Evolutionary conservation across 2,888 invertebrate species (phyloP), one percentile per base, ranked within the genome.

Genomic region (Drosophila subsilvestris): DNA sequence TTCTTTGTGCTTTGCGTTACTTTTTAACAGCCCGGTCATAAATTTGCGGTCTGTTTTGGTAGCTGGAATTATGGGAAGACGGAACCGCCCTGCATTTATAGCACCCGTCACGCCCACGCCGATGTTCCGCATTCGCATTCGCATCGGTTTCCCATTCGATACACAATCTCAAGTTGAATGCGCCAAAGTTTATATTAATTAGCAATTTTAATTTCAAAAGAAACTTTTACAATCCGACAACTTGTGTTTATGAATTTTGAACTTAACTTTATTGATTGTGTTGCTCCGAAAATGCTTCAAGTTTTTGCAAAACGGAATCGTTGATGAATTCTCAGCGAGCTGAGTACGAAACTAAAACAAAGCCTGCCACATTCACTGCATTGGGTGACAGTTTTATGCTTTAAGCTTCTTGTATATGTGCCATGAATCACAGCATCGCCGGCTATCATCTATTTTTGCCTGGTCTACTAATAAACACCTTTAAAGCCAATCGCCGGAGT

Each of bases 21-120:
- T 74, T 73, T 74, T 58, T 74, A 61, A 58, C 50, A 62, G 51
- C 62, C 44, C 22, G 55, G 55, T 44, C 68, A 75, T 74, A 75
- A 74, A 73, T 66, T 56, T 63, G 69, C 62, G 75, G 70, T 66
- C 74, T 74, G 74, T 71, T 74, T 54, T 27, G 63, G 65, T 58
- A 54, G 50, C 49, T 18, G 18, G 54, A 22, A 62, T 63, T 63
- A 55, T n/a, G 37, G 37, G n/a, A 2, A 71, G 54, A 43, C 44
- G 65, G 42, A 71, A 42, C 45, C 20, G 73, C 20, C 17, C n/a
- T 44, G 45, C 63, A 56, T 61, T 71, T 45, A 53, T 51, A 51
- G 37, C 66, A 53, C 22, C 54, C 68, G 42, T 53, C 66, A 51
- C 27, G n/a, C 14, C 45, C 32, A 47, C 18, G 32, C 45, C 37